Evolutionary conservation across 1,140 invertebrate genomes (phyloP).

Genomic region (Agrilus planipennis): DNA sequence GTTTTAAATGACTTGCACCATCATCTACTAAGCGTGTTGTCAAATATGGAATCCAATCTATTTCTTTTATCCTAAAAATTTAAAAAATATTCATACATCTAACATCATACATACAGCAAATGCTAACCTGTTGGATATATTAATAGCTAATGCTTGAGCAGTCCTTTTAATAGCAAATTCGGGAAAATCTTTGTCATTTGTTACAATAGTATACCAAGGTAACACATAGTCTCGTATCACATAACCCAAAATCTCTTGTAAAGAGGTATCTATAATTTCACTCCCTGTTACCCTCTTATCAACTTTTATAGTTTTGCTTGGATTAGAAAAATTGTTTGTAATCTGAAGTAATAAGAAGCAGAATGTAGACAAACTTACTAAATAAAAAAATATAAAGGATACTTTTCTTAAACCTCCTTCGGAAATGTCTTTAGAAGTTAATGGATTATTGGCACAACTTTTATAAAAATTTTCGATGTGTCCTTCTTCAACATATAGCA

Average conservation of each 20-base stretch:
- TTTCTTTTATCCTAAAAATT: slow-evolving; percentile 60
- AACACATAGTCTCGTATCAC: slow-evolving; percentile 65
- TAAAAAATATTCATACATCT: slow-evolving; percentile 3
- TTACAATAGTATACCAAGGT: slow-evolving; percentile 54
- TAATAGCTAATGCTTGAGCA: slow-evolving; percentile 44
- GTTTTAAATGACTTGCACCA: slow-evolving; percentile 73
- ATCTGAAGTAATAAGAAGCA: slow-evolving; percentile 10
- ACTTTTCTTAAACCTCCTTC: slow-evolving; percentile 27
- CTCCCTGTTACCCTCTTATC: slow-evolving; percentile 32
- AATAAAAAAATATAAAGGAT: background rate
- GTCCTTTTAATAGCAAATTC: slow-evolving; percentile 38
- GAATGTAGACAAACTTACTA: background rate
- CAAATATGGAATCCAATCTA: slow-evolving; percentile 81
- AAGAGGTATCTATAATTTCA: slow-evolving; percentile 33
- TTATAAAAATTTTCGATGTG: slow-evolving; percentile 27
- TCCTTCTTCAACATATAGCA: slow-evolving; percentile 27
- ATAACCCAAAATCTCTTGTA: slow-evolving; percentile 45
- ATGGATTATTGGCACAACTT: slow-evolving; percentile 28
- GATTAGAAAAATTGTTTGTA: slow-evolving; percentile 18
- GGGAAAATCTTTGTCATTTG: slow-evolving; percentile 40
- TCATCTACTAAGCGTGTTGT: slow-evolving; percentile 82
- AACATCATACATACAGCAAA: slow-evolving; percentile 3
- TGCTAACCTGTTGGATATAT: slow-evolving; percentile 40
- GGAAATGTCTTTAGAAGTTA: slow-evolving; percentile 18
- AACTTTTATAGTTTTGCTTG: slow-evolving; percentile 25